Evolutionary conservation across 2,888 invertebrate genomes (phyloP).

Genomic region (Tetranychus truncatus): DNA sequence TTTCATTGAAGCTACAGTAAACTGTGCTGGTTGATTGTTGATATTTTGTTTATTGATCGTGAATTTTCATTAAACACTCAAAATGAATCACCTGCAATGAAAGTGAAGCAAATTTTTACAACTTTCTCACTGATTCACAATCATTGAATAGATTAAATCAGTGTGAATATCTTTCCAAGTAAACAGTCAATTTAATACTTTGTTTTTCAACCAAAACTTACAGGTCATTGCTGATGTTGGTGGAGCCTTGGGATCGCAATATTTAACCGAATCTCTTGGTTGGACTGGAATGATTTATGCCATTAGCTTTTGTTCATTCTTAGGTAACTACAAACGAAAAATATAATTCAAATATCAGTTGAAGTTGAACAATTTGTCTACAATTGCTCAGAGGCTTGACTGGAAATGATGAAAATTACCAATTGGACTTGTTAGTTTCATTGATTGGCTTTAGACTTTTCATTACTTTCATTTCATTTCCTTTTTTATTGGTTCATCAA

Average conservation of each 20-base stretch:
- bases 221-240: conserved; percentile 19
- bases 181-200: no score
- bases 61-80: no score
- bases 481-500: neutral
- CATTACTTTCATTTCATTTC: no score
- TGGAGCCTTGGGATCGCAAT: conserved; percentile 18
- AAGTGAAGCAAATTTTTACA: neutral
- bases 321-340: neutral
- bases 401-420: no score
- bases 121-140: no score
- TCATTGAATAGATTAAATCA: no score
- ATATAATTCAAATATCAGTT: neutral
- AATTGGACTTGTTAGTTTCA: no score
- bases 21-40: no score
- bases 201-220: neutral
- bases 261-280: conserved; percentile 16
- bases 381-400: neutral
- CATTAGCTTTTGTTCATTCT: conserved; percentile 9
- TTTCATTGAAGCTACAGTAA: neutral
- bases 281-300: conserved; percentile 19
- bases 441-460: no score
- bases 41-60: no score
- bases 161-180: no score
- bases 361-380: neutral
- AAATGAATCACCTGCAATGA: no score